Evolutionary conservation across 2,888 invertebrate species (phyloP), one percentile per base, ranked within the genome.

Genomic region (Macropis europaea): DNA sequence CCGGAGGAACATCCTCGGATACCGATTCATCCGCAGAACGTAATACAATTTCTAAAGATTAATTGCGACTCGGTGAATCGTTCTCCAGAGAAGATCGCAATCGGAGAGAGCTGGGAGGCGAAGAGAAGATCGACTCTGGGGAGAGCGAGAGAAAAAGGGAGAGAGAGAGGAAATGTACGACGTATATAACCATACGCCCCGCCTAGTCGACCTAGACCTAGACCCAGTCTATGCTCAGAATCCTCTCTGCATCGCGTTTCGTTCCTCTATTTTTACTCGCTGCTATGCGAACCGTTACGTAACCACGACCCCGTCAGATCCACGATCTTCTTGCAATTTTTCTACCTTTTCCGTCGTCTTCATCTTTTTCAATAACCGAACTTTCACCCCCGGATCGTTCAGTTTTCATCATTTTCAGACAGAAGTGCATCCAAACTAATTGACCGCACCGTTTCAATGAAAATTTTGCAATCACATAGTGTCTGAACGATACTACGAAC

Each of bases 201-300:
- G 67, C 72, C 78, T 71, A 78, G 81, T 79, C 84, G 87, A 87
- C 88, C 86, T 86, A 88, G 88, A 88, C 88, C 88, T 87, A 88
- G 88, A 88, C 87, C 83, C 81, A 79, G 83, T 83, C 84, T 85
- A 84, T 80, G 74, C 82, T 77, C 73, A 77, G 81, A 81, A 73
- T 76, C 79, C 70, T 68, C 76, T 77, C 75, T 73, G 70, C 71
- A 74, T 66, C 70, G 67, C 68, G 70, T 60, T 76, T 74, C 73
- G 75, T 84, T 78, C 71, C 77, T 83, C 81, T 84, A 80, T 84
- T 83, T 84, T 84, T 83, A 78, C 80, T 74, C 79, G 71, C 50
- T 69, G 73, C 69, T 64, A 42, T 28, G 75, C 61, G 34, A 57
- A 38, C 57, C 73, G 69, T 82, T 84, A 76, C 79, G 76, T 79